Percentiles rank a stretch among this genome's conserved stretches.
Conservation (phyloP, 2,113 vertebrate species). For the Rhinolophus sinicus region DNA sequence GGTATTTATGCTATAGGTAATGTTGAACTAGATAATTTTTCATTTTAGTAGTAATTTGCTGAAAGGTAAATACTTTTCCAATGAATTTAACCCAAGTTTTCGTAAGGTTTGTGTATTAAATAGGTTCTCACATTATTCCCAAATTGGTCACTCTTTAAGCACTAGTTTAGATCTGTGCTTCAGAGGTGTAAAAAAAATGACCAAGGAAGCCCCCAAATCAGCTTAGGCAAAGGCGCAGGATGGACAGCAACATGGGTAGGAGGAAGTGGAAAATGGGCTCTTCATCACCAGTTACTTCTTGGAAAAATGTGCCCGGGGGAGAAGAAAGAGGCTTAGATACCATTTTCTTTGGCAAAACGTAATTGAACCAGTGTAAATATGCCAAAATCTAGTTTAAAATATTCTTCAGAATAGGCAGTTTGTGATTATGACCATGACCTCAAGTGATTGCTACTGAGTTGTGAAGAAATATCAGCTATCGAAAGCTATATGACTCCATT, state of each 20-base stretch:
- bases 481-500: conserved; percentile 40
- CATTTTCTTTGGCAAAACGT: conserved; percentile 19
- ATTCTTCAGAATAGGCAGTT: conserved; percentile 33
- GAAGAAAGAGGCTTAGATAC: not conserved
- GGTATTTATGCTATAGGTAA: not conserved
- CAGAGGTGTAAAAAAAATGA: not conserved
- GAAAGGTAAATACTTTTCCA: not conserved
- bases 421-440: conserved; percentile 53
- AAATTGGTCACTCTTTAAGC: not conserved
- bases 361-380: conserved; percentile 47
- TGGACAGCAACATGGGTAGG: not conserved
- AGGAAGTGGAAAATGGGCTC: conserved; percentile 14
- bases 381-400: conserved; percentile 55
- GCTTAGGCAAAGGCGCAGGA: not conserved
- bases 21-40: not conserved
- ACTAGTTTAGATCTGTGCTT: not conserved
- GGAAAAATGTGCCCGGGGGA: not conserved
- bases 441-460: conserved; percentile 49
- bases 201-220: not conserved
- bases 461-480: conserved; percentile 22
- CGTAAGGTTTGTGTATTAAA: not conserved
- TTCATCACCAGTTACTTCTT: not conserved
- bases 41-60: not conserved
- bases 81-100: not conserved
- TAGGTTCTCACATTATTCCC: not conserved